Evolutionary conservation across 2,888 invertebrate genomes (phyloP).

Genomic region (Hemistola chrysoprasaria): DNA sequence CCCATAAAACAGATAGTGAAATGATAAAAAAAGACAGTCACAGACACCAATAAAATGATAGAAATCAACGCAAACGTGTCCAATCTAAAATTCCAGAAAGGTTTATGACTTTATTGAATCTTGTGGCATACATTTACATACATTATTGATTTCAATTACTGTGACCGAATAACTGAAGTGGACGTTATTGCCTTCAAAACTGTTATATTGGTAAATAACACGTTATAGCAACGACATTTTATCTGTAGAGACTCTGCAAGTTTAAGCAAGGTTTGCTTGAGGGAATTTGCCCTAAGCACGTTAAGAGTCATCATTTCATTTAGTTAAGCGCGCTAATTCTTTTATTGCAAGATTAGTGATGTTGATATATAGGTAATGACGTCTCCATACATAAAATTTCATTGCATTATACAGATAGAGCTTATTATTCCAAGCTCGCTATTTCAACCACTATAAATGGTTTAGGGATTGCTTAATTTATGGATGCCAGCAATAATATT

Average conservation of each 20-base stretch:
- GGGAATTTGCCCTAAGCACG: no score
- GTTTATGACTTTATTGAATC: slow-evolving; percentile 25
- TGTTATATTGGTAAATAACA: slow-evolving; percentile 26
- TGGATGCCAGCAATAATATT: slow-evolving; percentile 47
- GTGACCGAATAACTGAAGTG: slow-evolving; percentile 22
- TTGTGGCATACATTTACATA: slow-evolving; percentile 24
- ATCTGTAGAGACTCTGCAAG: no score
- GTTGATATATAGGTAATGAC: no score
- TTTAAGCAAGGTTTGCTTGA: no score
- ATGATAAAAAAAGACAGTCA: slow-evolving; percentile 15
- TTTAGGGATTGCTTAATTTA: slow-evolving; percentile 58
- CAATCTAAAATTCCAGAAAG: slow-evolving; percentile 16
- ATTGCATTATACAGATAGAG: slow-evolving; percentile 12
- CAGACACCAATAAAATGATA: slow-evolving; percentile 31
- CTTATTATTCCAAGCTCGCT: slow-evolving; percentile 47
- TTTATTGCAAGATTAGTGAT: no score
- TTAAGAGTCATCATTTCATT: no score
- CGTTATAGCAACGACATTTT: no score
- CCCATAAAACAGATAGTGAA: slow-evolving; percentile 40
- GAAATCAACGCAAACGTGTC: slow-evolving; percentile 28
- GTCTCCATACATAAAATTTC: no score
- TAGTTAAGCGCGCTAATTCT: no score
- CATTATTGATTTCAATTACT: slow-evolving; percentile 24
- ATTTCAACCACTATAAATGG: slow-evolving; percentile 51
- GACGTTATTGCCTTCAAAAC: slow-evolving; percentile 21